A percentile compares a stretch with the other conserved stretches of the same genome.
These are phyloP conservation scores for Drosophila cracens DNA, from an alignment of 2,888 invertebrate genomes.

Conservation along the genomic window DNA sequence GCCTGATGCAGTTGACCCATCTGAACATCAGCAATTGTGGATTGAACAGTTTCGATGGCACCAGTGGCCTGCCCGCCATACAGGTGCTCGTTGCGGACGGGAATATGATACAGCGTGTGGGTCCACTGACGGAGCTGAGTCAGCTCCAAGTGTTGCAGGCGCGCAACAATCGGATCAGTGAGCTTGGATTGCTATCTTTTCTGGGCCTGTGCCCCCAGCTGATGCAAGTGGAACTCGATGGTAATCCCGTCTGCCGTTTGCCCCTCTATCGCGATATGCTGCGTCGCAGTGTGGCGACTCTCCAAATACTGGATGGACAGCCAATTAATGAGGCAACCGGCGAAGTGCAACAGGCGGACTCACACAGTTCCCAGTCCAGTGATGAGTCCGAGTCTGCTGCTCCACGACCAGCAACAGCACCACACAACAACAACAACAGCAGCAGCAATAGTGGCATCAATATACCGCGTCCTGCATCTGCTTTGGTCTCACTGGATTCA, in stretches of 20 bases:
- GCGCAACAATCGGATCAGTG: slow-evolving; percentile 83
- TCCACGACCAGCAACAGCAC: slow-evolving; percentile 61
- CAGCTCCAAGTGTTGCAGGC: slow-evolving; percentile 85
- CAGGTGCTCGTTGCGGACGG: slow-evolving; percentile 88
- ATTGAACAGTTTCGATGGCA: slow-evolving; percentile 88
- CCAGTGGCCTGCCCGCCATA: slow-evolving; percentile 88
- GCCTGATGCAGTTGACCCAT: slow-evolving; percentile 86
- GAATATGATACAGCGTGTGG: slow-evolving; percentile 88
- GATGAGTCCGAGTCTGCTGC: slow-evolving; percentile 61
- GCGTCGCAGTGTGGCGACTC: slow-evolving; percentile 82
- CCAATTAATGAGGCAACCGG: slow-evolving; percentile 49
- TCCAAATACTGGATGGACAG: slow-evolving; percentile 84
- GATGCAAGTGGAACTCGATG: slow-evolving; percentile 86
- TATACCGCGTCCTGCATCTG: slow-evolving; percentile 33
- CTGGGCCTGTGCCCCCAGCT: slow-evolving; percentile 85
- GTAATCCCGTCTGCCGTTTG: slow-evolving; percentile 85
- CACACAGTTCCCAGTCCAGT: slow-evolving; percentile 62
- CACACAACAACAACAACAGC: slow-evolving; percentile 18
- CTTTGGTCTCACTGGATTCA: slow-evolving; percentile 50
- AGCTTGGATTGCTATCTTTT: slow-evolving; percentile 82
- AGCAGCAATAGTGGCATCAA: neutral
- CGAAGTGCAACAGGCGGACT: slow-evolving; percentile 27
- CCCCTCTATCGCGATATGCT: slow-evolving; percentile 83
- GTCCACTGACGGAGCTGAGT: slow-evolving; percentile 87
- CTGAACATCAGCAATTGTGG: slow-evolving; percentile 88